A percentile compares a stretch with the other conserved stretches of the same genome.
These are phyloP conservation scores for Drosophila insularis DNA, from an alignment of 1,140 invertebrate species.

Conservation along the genomic window DNA sequence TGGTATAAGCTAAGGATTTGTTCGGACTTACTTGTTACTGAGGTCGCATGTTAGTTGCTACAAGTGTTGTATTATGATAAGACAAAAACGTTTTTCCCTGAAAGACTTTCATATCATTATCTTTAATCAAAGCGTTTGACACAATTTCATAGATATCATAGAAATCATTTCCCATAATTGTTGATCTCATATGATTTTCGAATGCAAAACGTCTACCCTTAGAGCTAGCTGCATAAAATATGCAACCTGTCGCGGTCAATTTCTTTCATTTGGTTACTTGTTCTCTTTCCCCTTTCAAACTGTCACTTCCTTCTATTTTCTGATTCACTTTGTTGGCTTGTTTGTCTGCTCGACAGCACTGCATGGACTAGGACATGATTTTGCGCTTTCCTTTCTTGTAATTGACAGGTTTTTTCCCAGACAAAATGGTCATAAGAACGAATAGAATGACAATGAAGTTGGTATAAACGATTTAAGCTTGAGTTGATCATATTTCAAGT, in stretches of 20 bases:
- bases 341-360: conserved; percentile 25
- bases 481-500: neutral
- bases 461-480: conserved; percentile 32
- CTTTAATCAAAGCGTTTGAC: too few species aligned
- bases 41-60: conserved; percentile 3
- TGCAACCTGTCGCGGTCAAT: conserved; percentile 45
- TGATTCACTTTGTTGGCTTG: conserved; percentile 38
- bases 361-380: conserved; percentile 67
- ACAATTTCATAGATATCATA: neutral
- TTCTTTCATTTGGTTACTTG: conserved; percentile 23
- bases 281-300: conserved; percentile 1
- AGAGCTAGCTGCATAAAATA: conserved; percentile 7
- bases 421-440: conserved; percentile 65
- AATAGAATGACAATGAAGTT: conserved; percentile 28
- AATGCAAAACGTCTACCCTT: neutral
- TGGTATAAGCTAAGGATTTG: conserved; percentile 10
- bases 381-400: conserved; percentile 70
- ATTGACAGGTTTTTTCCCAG: conserved; percentile 74
- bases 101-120: neutral
- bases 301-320: neutral
- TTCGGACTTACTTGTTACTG: conserved; percentile 11
- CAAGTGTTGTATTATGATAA: neutral
- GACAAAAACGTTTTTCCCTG: neutral
- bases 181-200: neutral
- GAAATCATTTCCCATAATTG: neutral